phyloP scores from a whole-genome alignment of 2,888 invertebrate species.

The Chalcosyrphus nemorum region DNA sequence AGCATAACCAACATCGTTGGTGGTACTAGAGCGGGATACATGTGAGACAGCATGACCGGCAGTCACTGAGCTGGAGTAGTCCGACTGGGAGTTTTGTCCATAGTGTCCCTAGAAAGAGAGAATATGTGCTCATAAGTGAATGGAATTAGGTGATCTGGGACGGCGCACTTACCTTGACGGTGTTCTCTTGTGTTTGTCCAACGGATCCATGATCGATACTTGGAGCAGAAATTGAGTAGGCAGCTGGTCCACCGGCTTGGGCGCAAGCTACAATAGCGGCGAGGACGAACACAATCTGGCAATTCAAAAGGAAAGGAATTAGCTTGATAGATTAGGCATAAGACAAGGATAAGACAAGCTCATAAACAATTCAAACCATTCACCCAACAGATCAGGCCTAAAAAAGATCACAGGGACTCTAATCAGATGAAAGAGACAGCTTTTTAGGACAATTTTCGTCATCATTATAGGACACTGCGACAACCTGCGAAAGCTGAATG shows the following conservation, averaged over 20 bases:
- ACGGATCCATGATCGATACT: conserved; percentile 81
- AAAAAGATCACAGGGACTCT: too few species aligned
- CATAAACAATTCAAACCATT: too few species aligned
- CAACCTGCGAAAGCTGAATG: too few species aligned
- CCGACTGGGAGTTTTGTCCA: conserved; percentile 81
- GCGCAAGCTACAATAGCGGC: conserved; percentile 79
- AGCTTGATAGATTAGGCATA: too few species aligned
- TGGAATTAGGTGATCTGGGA: too few species aligned
- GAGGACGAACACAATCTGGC: conserved; percentile 79
- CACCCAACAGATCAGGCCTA: too few species aligned
- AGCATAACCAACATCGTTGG: conserved; percentile 79
- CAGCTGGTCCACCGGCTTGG: conserved; percentile 81
- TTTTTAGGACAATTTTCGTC: too few species aligned
- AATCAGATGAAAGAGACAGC: too few species aligned
- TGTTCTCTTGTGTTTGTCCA: conserved; percentile 81
- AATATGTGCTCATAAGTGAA: too few species aligned
- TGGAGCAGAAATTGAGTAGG: conserved; percentile 81
- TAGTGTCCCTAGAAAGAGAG: conserved; percentile 79
- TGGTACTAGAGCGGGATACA: conserved; percentile 81
- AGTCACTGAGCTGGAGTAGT: conserved; percentile 81
- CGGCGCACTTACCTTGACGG: conserved; percentile 80
- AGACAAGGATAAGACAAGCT: too few species aligned
- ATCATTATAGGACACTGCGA: too few species aligned
- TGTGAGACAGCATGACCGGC: conserved; percentile 81
- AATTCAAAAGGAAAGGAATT: neutral